Conservation (phyloP, 2,797 vertebrate species). For the Phoxinus dragarum region DNA sequence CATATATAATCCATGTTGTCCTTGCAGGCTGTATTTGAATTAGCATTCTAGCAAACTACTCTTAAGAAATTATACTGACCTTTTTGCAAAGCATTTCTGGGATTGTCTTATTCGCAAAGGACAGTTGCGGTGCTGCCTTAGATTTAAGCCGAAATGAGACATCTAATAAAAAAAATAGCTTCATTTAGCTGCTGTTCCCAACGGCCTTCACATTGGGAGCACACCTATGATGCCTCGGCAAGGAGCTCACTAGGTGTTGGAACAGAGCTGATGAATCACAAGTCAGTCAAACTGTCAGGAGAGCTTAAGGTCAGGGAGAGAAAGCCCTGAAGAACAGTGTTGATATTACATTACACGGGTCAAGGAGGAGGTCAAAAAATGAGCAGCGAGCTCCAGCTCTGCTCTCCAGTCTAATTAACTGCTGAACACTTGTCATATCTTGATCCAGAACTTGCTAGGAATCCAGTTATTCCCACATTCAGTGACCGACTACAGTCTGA, state of each 20-base stretch:
- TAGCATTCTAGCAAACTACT: background rate
- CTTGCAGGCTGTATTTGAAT: background rate
- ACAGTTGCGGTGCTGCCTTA: background rate
- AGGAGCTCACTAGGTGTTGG: background rate
- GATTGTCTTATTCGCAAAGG: background rate
- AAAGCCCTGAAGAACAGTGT: background rate
- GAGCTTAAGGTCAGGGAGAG: background rate
- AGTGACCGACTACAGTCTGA: background rate
- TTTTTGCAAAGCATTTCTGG: background rate
- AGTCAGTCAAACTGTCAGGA: background rate
- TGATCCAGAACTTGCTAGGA: constrained; percentile 27
- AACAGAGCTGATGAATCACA: constrained; percentile 18
- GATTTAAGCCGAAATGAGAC: background rate
- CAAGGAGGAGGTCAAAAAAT: constrained; percentile 15
- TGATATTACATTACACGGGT: constrained; percentile 41
- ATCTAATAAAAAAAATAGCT: background rate
- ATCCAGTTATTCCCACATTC: constrained; percentile 5
- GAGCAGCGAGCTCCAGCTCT: background rate
- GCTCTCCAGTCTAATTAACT: constrained; percentile 24
- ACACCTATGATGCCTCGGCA: background rate
- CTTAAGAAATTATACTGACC: background rate
- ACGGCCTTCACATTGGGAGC: background rate
- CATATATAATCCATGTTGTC: background rate
- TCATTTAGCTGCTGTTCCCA: background rate
- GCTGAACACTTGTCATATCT: constrained; percentile 13